Conservation (phyloP, 1,140 invertebrate species). For the Pogonognathellus flavescens region DNA sequence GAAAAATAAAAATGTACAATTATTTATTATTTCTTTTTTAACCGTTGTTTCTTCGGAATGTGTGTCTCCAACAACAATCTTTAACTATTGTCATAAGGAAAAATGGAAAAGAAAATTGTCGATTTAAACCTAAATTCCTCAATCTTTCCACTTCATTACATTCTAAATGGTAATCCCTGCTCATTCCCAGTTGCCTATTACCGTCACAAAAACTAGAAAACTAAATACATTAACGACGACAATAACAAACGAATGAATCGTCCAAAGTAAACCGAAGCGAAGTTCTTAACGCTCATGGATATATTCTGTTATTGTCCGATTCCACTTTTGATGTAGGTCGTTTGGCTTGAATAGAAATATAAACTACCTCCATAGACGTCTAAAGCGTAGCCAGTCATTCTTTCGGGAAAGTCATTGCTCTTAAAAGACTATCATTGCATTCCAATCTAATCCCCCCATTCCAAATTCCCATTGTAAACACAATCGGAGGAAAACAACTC, state of each 20-base stretch:
- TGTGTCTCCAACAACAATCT: not conserved
- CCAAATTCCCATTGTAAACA: not conserved
- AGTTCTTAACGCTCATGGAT: too few relatives aligned
- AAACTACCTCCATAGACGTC: not conserved
- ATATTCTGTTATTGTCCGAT: too few relatives aligned
- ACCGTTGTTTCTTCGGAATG: not conserved
- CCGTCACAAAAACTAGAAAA: too few relatives aligned
- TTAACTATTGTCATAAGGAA: not conserved
- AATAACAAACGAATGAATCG: too few relatives aligned
- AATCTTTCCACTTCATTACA: not conserved
- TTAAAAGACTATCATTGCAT: not conserved
- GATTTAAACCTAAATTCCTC: not conserved
- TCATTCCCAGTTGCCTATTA: too few relatives aligned
- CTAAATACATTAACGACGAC: too few relatives aligned
- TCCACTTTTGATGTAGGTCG: too few relatives aligned
- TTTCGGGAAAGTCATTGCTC: not conserved
- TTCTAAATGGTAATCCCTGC: not conserved
- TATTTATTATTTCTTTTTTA: not conserved
- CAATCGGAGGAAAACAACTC: not conserved
- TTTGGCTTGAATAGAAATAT: too few relatives aligned
- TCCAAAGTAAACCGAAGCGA: too few relatives aligned
- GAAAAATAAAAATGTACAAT: constrained; percentile 59
- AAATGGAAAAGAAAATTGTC: not conserved
- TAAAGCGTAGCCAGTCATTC: not conserved
- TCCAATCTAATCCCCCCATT: not conserved